phyloP scores from a whole-genome alignment of 2,888 invertebrate species.

The Bombylius major region DNA sequence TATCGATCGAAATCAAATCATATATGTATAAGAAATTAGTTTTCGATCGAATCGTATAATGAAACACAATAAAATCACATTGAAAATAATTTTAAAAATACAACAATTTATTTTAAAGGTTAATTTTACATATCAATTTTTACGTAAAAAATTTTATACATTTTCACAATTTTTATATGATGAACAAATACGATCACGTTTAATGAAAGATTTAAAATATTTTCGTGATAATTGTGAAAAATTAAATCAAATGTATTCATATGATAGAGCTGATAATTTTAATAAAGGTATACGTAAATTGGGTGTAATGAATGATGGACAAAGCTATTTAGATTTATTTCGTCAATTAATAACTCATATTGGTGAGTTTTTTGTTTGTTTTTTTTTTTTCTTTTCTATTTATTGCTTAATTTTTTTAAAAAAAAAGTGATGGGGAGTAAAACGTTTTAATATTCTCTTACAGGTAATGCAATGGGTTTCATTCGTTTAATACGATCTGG shows the following conservation, averaged over 20 bases:
- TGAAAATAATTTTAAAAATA: conserved; percentile 1
- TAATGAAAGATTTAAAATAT: conserved; percentile 75
- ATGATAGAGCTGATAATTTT: conserved; percentile 86
- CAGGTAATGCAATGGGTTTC: conserved; percentile 82
- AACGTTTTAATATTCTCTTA: not conserved
- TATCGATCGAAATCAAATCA: no score
- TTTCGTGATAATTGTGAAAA: conserved; percentile 63
- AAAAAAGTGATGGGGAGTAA: not conserved
- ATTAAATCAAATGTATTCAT: conserved; percentile 58
- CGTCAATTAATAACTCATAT: conserved; percentile 86
- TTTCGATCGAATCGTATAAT: no score
- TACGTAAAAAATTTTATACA: conserved; percentile 81
- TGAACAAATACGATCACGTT: conserved; percentile 90
- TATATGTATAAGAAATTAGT: no score
- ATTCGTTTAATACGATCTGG: conserved; percentile 89
- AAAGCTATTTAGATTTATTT: conserved; percentile 87
- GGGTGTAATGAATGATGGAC: conserved; percentile 66
- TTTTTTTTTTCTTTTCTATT: no score
- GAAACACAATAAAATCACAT: no score
- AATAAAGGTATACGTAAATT: conserved; percentile 81
- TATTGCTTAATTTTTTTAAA: not conserved
- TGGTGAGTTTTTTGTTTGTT: conserved; percentile 39
- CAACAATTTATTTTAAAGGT: conserved; percentile 36
- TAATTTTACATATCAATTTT: conserved; percentile 86
- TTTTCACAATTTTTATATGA: conserved; percentile 97